Base-by-base conservation (phyloP, 1,140 invertebrate genomes). In the Neuroterus valhalla region DNA sequence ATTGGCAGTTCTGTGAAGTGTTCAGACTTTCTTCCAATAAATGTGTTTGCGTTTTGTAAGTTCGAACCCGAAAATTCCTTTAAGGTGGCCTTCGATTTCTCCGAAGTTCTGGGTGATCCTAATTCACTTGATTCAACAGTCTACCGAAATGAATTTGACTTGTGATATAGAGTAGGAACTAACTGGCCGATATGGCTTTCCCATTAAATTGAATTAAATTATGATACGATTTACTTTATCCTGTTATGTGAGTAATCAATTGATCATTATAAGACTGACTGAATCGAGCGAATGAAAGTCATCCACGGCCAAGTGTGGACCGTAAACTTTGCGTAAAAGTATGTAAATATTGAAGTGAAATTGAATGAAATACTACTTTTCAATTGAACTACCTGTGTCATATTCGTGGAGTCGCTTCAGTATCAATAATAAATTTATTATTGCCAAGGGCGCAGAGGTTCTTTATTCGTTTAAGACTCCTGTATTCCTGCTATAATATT, bases 221-320 rank as follows among this genome's bases (percentile, higher is more conserved):
- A 70, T 78, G 74, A 75, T 78, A 78, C 23, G 31, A 23, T 31
- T 5, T 66, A 44, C 68, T 78, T 76, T 55, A 42, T 78, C 67
- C 52, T 73, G 46, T 45, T 75, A 75, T 69, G 45, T 55, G 68
- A 72, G 68, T 46, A 46, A 72, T 23, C 52, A 71, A 26, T 62
- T 62, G 31, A 38, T 78, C 73, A 68, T 26, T 26, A 26, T 68
- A 74, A 78, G 77, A 78, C 77, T 78, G 72, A 75, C 66, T 68
- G 48, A 71, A 77, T 70, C 67, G 70, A 75, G 55, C 55, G 55
- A 62, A 62, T 62, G 55, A 62, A 62, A 62, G 55, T 62, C 55
- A 62, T 62, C 55, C 55, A 62, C 21, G 23, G 55, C 55, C 55
- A 62, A 62, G 31, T 62, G 21, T 62, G 55, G 55, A 62, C 55